Conservation (phyloP, 1,140 invertebrate genomes). For the Lanistes nyassanus region DNA sequence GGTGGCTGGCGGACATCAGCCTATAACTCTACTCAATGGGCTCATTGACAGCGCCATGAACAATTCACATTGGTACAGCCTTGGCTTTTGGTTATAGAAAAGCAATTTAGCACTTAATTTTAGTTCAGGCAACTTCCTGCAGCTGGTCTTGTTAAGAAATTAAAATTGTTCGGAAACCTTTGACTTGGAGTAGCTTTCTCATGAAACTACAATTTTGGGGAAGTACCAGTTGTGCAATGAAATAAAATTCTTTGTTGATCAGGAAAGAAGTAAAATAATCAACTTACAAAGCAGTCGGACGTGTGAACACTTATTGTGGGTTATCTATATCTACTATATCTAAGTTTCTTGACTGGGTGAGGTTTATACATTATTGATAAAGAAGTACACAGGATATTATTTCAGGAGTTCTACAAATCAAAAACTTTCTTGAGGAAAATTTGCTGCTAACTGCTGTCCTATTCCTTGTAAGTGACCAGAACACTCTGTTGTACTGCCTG, state of each 20-base stretch:
- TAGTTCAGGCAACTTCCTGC: not conserved
- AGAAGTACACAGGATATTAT: not conserved
- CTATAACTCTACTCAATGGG: conserved; percentile 53
- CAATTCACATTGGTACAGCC: conserved; percentile 38
- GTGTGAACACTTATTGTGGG: no score
- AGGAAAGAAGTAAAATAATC: no score
- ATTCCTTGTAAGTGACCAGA: conserved; percentile 37
- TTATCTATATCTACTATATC: no score
- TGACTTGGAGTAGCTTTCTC: no score
- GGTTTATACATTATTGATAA: not conserved
- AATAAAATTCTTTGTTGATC: no score
- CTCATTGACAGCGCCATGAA: conserved; percentile 56
- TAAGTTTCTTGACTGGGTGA: no score
- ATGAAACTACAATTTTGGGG: no score
- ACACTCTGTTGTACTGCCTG: conserved; percentile 31
- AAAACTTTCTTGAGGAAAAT: not conserved
- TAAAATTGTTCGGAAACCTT: not conserved
- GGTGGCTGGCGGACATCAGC: conserved; percentile 54
- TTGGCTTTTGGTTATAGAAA: not conserved
- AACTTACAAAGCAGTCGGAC: no score
- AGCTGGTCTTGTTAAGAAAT: not conserved
- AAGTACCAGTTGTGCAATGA: no score
- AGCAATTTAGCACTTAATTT: no score
- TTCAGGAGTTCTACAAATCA: not conserved
- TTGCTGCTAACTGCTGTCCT: not conserved